Base-by-base conservation (phyloP, 2,113 vertebrate genomes). In the Struthio camelus region DNA sequence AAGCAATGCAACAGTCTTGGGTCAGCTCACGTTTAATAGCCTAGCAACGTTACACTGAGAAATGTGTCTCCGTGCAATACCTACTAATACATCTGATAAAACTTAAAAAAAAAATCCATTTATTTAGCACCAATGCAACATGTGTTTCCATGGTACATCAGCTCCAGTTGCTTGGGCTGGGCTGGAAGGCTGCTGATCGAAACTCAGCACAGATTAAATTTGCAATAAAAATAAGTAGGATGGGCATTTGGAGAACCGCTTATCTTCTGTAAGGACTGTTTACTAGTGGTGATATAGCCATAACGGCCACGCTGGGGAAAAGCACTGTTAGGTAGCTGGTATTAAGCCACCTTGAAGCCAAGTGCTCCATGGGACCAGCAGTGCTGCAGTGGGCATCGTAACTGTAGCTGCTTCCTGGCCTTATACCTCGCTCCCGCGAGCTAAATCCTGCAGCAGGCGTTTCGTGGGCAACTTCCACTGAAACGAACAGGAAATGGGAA, bases 401-500 rank as follows among this genome's bases (percentile, higher is more conserved):
- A 25, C 44, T 18, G 24, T 46, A 81, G 28, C 15, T 81, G 1
- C 7, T 93, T 81, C 40, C 27, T 17, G 54, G 16, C 42, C 36
- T 64, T 2, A 0, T 61, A 24, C 66, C 27, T 96, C 2, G 11
- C 36, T 40, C 62, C 36, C 13, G 14, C 62, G 38, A 12, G 61
- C 80, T 72, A 54, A 82, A 24, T 80, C 51, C 65, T 86, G 34
- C 71, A 62, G 40, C 90, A 46, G 28, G 80, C 75, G 75, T 69
- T 89, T 94, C 13, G 13, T 3, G 30, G 23, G 73, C 75, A 89
- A 94, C 77, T 90, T 91, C 90, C 95, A 89, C 78, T 42, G 61
- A 87, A 90, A 48, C 11, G n/a, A 83, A 62, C 51, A 89, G 89
- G 95, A 96, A 87, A 73, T 61, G 90, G 95, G 90, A 96, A 96